A percentile compares a stretch with the other conserved stretches of the same genome.
Evolutionary conservation across 2,113 vertebrate species (phyloP).

Genomic region (Phalacrocorax pelagicus): DNA sequence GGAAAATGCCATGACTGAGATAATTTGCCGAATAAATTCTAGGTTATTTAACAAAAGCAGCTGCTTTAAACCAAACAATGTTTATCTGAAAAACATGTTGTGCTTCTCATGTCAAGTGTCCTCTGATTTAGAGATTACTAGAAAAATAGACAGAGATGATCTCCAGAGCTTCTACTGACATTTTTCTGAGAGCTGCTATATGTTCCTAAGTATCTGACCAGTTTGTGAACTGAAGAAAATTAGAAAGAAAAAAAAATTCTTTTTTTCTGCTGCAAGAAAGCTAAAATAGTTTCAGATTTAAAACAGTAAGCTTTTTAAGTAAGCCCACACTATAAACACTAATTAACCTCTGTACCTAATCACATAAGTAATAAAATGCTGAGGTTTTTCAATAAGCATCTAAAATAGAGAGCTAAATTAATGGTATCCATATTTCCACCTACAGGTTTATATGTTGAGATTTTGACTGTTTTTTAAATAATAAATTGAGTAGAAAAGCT

Average conservation of each 20-base stretch:
- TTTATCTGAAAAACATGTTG: not conserved
- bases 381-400: not conserved
- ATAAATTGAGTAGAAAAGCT: not conserved
- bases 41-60: not conserved
- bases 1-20: not conserved
- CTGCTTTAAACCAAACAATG: not conserved
- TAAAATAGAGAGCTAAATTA: not conserved
- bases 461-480: not conserved
- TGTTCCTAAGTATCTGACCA: not conserved
- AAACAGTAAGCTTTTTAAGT: not conserved
- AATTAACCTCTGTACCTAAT: not conserved
- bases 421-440: not conserved
- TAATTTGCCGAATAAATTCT: not conserved
- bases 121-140: not conserved
- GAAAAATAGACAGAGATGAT: not conserved
- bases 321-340: not conserved
- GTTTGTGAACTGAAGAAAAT: not conserved
- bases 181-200: rapidly evolving
- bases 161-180: not conserved
- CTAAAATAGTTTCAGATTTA: not conserved
- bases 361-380: not conserved
- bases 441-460: not conserved
- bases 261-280: not conserved
- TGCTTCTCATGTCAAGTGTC: not conserved
- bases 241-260: not conserved